Conservation (phyloP, 1,140 invertebrate species). For the Carposina sasakii region DNA sequence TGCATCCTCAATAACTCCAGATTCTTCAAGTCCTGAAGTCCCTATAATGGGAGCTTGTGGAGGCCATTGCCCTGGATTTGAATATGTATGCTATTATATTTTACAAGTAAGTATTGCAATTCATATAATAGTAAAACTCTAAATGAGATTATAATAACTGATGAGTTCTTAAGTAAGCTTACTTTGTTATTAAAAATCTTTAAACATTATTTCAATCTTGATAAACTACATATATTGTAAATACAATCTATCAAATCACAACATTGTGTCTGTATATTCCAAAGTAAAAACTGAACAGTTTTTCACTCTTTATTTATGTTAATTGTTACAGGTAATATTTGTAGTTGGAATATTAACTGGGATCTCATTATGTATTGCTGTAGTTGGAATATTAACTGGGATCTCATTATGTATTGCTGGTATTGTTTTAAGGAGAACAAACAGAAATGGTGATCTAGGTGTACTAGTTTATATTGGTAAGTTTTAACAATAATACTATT, state of each 20-base stretch:
- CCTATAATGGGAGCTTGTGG: slow-evolving; percentile 75
- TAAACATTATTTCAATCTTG: no score
- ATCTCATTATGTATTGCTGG: slow-evolving; percentile 76
- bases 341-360: slow-evolving; percentile 76
- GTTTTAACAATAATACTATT: slow-evolving; percentile 4
- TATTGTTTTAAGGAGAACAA: slow-evolving; percentile 72
- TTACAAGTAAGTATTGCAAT: slow-evolving; percentile 73
- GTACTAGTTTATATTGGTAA: slow-evolving; percentile 77
- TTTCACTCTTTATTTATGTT: no score
- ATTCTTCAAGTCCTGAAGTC: slow-evolving; percentile 60
- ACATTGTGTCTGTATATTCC: no score
- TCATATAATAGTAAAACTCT: slow-evolving; percentile 14
- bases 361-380: slow-evolving; percentile 74
- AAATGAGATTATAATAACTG: not conserved
- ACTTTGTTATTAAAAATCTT: no score
- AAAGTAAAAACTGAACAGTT: no score
- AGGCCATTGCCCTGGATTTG: slow-evolving; percentile 77
- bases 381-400: slow-evolving; percentile 76
- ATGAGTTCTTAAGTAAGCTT: no score
- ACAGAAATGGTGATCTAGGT: slow-evolving; percentile 74
- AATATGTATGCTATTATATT: slow-evolving; percentile 79
- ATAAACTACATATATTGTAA: no score
- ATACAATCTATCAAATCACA: no score
- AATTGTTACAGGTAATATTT: slow-evolving; percentile 73
- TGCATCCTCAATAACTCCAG: slow-evolving; percentile 41